A percentile compares a stretch with the other conserved stretches of the same genome.
Conservation (phyloP, 2,113 vertebrate genomes). For the Brachypteracias leptosomus region DNA sequence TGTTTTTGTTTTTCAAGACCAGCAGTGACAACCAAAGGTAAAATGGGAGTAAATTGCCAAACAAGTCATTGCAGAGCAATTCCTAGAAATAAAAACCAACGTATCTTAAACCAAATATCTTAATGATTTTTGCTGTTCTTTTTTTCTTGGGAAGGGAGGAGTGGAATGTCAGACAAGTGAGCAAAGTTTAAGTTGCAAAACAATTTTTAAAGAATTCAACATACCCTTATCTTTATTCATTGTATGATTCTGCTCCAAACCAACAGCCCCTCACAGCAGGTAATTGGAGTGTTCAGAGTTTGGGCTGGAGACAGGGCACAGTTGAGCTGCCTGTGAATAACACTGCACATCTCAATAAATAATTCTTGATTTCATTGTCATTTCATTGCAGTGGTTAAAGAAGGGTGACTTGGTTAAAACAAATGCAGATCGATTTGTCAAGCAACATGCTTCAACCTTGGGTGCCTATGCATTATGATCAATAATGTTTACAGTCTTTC, state of each 20-base stretch:
- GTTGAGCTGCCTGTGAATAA: slow-evolving; percentile 25
- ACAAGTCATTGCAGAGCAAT: not conserved
- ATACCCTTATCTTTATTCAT: not conserved
- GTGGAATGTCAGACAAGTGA: not conserved
- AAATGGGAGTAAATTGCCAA: not conserved
- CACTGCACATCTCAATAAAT: slow-evolving; percentile 49
- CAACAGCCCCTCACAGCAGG: not conserved
- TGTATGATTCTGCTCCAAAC: not conserved
- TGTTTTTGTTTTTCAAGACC: not conserved
- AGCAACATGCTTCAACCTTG: slow-evolving; percentile 54
- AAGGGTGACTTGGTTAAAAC: slow-evolving; percentile 61
- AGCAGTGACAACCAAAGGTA: not conserved
- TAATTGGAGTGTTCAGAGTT: not conserved
- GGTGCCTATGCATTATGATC: slow-evolving; percentile 59
- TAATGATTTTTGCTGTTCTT: not conserved
- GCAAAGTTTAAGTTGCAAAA: not conserved
- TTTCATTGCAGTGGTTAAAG: slow-evolving; percentile 50
- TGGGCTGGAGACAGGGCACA: not conserved
- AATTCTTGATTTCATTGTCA: slow-evolving; percentile 64
- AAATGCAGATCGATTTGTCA: slow-evolving; percentile 65
- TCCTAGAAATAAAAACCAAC: not conserved
- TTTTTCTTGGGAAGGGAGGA: not conserved
- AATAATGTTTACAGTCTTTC: slow-evolving; percentile 54
- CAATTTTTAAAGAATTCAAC: not conserved
- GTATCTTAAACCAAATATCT: not conserved